These are phyloP conservation scores for Musca vetustissima DNA, from an alignment of 1,140 invertebrate species.

Conservation along the genomic window DNA sequence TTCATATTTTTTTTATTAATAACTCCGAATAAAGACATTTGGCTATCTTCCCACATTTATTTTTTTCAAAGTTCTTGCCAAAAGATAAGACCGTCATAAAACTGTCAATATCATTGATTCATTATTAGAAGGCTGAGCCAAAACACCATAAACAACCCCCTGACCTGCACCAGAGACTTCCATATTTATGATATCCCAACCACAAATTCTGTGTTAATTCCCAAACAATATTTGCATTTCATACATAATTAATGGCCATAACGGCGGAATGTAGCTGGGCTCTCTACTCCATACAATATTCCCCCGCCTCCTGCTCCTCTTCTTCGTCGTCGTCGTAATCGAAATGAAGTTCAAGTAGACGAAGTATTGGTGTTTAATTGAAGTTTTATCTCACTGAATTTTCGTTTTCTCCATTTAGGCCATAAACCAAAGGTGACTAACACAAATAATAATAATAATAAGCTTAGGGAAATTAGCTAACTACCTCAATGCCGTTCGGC, in stretches of 20 bases:
- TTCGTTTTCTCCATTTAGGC: no score
- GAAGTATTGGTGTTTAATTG: conserved; percentile 7
- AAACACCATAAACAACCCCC: neutral
- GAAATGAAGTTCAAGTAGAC: neutral
- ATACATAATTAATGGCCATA: conserved; percentile 9
- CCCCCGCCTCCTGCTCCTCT: no score
- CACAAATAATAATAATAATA: no score
- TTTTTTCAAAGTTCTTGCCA: no score
- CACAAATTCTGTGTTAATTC: conserved; percentile 3
- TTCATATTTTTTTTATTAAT: no score
- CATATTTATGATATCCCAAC: no score
- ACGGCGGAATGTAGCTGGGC: neutral
- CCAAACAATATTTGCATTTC: conserved; percentile 2
- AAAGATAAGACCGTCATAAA: conserved; percentile 21
- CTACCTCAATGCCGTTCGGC: neutral
- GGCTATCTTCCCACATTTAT: no score
- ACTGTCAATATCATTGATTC: conserved; percentile 31
- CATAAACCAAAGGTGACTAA: conserved; percentile 17
- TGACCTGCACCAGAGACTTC: no score
- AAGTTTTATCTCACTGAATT: no score
- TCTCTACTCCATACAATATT: no score
- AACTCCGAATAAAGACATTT: no score
- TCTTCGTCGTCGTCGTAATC: no score
- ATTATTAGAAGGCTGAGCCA: neutral
- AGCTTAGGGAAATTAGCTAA: neutral